Percentiles rank a stretch among this genome's conserved stretches.
Conservation (phyloP, 2,888 invertebrate species). For the Macropis europaea region DNA sequence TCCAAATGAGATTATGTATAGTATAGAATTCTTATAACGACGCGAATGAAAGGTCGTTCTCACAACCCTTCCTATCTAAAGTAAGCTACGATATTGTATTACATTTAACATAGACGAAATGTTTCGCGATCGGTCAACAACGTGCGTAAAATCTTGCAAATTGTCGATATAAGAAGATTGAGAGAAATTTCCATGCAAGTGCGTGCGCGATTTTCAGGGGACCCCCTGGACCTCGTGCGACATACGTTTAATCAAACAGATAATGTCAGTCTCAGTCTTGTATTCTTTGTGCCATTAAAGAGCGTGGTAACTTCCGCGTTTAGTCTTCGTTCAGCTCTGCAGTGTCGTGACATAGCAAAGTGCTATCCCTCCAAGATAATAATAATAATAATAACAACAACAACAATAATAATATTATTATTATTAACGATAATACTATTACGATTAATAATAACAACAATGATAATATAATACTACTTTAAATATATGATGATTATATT, state of each 20-base stretch:
- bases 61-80: slow-evolving; percentile 44
- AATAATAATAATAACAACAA: slow-evolving; percentile 71
- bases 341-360: slow-evolving; percentile 78
- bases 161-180: neutral
- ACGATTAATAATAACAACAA: slow-evolving; percentile 63
- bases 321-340: slow-evolving; percentile 78
- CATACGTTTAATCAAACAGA: slow-evolving; percentile 14
- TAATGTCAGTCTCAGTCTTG: slow-evolving; percentile 30
- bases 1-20: slow-evolving; percentile 46
- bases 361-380: slow-evolving; percentile 80
- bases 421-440: slow-evolving; percentile 71
- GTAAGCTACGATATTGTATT: slow-evolving; percentile 34
- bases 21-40: slow-evolving; percentile 34
- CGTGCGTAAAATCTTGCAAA: neutral
- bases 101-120: slow-evolving; percentile 24
- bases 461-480: slow-evolving; percentile 72
- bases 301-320: slow-evolving; percentile 77
- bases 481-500: slow-evolving; percentile 79
- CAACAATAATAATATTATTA: slow-evolving; percentile 57
- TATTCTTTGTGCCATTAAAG: slow-evolving; percentile 76
- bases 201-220: neutral
- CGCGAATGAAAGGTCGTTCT: slow-evolving; percentile 28
- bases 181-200: neutral
- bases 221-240: neutral
- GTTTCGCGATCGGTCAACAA: slow-evolving; percentile 25